Evolutionary conservation across 2,113 vertebrate genomes (phyloP).

Genomic region (Mastomys natalensis): DNA sequence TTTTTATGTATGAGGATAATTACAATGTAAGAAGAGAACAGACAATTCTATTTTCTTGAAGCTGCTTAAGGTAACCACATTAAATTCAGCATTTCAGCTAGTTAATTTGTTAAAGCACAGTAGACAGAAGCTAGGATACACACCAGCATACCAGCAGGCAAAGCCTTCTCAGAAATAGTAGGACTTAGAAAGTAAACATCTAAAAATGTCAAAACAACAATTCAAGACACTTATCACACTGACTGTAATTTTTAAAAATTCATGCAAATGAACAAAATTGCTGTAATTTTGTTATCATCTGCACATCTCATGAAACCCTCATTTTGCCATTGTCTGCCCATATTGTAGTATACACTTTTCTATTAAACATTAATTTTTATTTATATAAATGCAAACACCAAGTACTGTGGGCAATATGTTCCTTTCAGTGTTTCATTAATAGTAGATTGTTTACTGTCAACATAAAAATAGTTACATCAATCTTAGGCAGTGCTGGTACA

Average conservation of each 20-base stretch:
- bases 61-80: conserved; percentile 25
- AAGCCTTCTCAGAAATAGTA: background rate
- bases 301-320: background rate
- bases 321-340: conserved; percentile 36
- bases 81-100: conserved; percentile 4
- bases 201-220: background rate
- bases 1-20: background rate
- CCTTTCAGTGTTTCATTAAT: conserved; percentile 40
- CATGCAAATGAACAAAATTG: conserved; percentile 40
- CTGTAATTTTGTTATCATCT: conserved; percentile 47
- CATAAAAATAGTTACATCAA: conserved; percentile 23
- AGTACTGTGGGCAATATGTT: background rate
- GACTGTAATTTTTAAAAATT: conserved; percentile 28
- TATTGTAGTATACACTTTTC: background rate
- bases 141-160: background rate
- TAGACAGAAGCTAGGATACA: background rate
- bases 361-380: background rate
- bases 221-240: conserved; percentile 48
- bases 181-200: conserved; percentile 43
- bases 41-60: conserved; percentile 32
- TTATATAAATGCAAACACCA: conserved; percentile 25
- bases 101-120: conserved; percentile 22
- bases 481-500: background rate
- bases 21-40: conserved; percentile 1
- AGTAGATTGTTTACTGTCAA: conserved; percentile 35